Base-by-base conservation (phyloP, 2,113 vertebrate species). In the Chroicocephalus ridibundus region DNA sequence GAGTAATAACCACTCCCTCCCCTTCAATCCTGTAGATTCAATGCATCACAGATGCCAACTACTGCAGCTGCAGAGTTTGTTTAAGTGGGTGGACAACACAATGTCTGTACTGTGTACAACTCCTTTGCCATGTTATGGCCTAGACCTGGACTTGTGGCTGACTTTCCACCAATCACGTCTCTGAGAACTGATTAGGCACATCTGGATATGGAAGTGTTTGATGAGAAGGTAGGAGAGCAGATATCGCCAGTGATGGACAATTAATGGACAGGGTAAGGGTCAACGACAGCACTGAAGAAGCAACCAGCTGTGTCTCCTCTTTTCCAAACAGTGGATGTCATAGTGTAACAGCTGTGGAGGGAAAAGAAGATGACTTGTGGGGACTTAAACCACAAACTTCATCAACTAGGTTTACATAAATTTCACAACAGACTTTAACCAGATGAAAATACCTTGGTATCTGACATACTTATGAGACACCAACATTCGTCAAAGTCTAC, bases 231-330 rank as follows among this genome's bases (percentile, higher is more conserved):
- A 83, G 51, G 42, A 82, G 20, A 66, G 42, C 12, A 88, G 64
- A 36, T 86, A 58, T 83, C 9, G 1, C 16, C 68, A 47, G n/a
- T 78, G 75, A 70, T 58, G 88, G 70, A 80, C 91, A 94, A 29
- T 85, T 91, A 90, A 96, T 90, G 79, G 85, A 18, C 68, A 86
- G 76, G 38, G 52, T 74, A 83, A 88, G 32, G 84, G 82, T 95
- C 85, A 96, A n/a, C 55, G 71, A 47, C 60, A 81, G n/a, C 51
- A 51, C 31, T 70, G 64, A 95, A 80, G 54, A 81, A 88, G 70
- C 26, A 77, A 13, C 26, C 88, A 93, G 69, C 55, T 95, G 79
- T 82, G 11, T 64, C 80, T 93, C 6, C 29, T 92, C 71, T 95
- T 94, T 78, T 81, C 76, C 60, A 64, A 83, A 66, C 11, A 66